Base-by-base conservation (phyloP, 2,113 vertebrate species). In the Festucalex cinctus region DNA sequence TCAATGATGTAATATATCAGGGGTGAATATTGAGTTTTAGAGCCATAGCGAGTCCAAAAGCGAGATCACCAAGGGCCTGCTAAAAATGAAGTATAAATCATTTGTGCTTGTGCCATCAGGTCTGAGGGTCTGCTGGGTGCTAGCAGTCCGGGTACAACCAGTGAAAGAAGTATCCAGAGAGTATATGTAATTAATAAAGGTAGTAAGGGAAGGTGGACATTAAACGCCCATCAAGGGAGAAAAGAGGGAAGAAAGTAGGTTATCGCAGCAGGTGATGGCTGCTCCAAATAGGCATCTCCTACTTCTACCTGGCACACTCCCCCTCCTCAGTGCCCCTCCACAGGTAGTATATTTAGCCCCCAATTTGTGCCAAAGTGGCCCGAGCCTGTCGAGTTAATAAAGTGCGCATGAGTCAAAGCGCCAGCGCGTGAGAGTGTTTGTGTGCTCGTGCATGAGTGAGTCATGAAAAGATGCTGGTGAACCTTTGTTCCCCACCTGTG, bases 321-420 rank as follows among this genome's bases (percentile, higher is more conserved):
- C 46, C 68, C 65, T 9, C 19, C 32, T 46, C 73, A 43, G 26
- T 60, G 63, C 70, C 75, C 68, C 70, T 44, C 71, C 74, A 79
- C 80, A 90, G 79, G 87, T 86, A 65, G 81, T 86, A 90, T 83
- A 88, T 89, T 88, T 85, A 90, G 88, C 74, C 82, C 71, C 75
- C 73, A 80, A 85, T 82, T 86, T 70, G 37, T 66, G 71, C 43
- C 63, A 80, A 90, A 90, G 73, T 88, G 85, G 90, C 85, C 81
- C 87, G 73, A 68, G 77, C 74, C 81, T 74, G 79, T 82, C 84
- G 72, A 86, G 80, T 88, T 89, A 84, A 79, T 81, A 84, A 84
- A 73, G 72, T 26, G 65, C 69, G 69, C 79, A 60, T 75, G 75
- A 74, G 70, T 80, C 73, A 73, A 73, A 80, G 68, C 74, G 56